Conservation (phyloP, 2,797 vertebrate genomes). For the Liparis tanakae region DNA sequence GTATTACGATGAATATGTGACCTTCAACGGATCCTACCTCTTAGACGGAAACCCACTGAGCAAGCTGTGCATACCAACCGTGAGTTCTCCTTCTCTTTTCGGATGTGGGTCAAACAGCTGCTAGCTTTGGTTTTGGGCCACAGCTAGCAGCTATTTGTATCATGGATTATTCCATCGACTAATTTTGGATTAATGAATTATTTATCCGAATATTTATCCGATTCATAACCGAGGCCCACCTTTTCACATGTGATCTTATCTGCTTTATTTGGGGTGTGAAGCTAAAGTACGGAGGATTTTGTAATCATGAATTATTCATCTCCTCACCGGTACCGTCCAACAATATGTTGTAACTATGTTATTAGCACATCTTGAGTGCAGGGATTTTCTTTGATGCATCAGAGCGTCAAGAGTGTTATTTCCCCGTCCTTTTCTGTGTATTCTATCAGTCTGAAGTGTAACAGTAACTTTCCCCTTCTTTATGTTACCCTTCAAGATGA, state of each 20-base stretch:
- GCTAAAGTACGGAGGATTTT: not conserved
- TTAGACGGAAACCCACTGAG: slow-evolving; percentile 98
- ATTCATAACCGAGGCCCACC: not conserved
- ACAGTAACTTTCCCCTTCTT: too few relatives aligned
- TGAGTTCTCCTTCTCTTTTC: slow-evolving; percentile 78
- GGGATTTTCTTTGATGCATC: not conserved
- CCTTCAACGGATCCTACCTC: slow-evolving; percentile 98
- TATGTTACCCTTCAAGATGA: not conserved
- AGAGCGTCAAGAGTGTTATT: not conserved
- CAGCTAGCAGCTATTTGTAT: not conserved
- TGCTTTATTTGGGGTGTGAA: not conserved
- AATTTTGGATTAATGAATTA: not conserved
- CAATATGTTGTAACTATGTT: not conserved
- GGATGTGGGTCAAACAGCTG: not conserved
- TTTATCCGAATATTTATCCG: not conserved
- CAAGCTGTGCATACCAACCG: slow-evolving; percentile 98
- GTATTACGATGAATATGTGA: slow-evolving; percentile 98
- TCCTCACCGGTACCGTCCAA: not conserved
- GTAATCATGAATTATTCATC: not conserved
- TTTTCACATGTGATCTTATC: not conserved
- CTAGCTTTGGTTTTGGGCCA: not conserved
- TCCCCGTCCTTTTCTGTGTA: not conserved
- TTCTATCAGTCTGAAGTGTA: too few relatives aligned
- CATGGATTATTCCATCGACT: not conserved
- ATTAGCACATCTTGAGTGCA: not conserved